Percentiles rank a stretch among this genome's conserved stretches.
phyloP scores from a whole-genome alignment of 2,797 vertebrate genomes.

The Delichon dasypus region DNA sequence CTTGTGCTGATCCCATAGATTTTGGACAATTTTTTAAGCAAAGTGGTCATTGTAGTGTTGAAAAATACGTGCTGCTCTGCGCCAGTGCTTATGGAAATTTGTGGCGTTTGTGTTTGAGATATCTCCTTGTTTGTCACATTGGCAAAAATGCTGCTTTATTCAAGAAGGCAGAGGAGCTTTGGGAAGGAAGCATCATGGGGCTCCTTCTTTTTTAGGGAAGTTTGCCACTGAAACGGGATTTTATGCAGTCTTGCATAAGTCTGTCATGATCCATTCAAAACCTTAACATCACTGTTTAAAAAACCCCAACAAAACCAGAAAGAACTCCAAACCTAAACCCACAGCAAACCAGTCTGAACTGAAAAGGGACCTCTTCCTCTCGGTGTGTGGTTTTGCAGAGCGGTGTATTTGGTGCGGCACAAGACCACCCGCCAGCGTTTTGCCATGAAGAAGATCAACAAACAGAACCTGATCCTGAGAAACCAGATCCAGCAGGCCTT shows the following conservation, averaged over 20 bases:
- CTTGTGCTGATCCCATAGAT: not conserved
- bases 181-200: not conserved
- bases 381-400: slow-evolving; percentile 71
- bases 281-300: not conserved
- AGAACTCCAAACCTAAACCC: not conserved
- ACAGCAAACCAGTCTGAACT: not conserved
- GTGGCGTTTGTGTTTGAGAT: not conserved
- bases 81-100: not conserved
- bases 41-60: not conserved
- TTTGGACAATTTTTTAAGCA: not conserved
- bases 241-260: not conserved
- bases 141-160: not conserved
- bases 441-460: slow-evolving; percentile 99
- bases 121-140: not conserved
- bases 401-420: slow-evolving; percentile 92
- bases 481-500: slow-evolving; percentile 99
- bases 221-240: not conserved
- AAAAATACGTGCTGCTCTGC: not conserved
- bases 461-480: slow-evolving; percentile 94
- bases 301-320: not conserved
- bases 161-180: not conserved
- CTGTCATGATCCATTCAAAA: not conserved
- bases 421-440: slow-evolving; percentile 93
- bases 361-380: not conserved
- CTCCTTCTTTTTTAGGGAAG: not conserved